Percentiles rank a stretch among this genome's conserved stretches.
Conservation (phyloP, 2,797 vertebrate genomes). For the Muraenolepis orangiensis region DNA sequence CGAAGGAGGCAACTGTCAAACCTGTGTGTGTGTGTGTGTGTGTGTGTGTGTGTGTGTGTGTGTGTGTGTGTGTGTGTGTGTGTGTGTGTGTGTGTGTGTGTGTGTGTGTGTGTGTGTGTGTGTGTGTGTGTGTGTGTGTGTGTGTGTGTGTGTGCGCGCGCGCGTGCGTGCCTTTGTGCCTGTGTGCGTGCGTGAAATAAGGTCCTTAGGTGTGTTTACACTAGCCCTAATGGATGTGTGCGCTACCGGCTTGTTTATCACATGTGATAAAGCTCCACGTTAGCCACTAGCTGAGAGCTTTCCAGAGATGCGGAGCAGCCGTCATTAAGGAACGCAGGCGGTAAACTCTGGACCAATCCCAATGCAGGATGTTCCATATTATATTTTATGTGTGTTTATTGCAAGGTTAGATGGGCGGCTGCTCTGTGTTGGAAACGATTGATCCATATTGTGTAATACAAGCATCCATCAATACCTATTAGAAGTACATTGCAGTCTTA, state of each 20-base stretch:
- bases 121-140: not conserved
- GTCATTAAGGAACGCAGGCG: not conserved
- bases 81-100: not conserved
- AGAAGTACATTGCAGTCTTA: not conserved
- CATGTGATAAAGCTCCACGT: slow-evolving; percentile 15
- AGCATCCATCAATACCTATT: not conserved
- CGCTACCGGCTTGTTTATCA: slow-evolving; percentile 14
- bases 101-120: not conserved
- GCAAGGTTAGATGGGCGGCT: not conserved
- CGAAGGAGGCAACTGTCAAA: slow-evolving; percentile 16
- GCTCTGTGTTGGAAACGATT: not conserved
- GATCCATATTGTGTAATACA: not conserved
- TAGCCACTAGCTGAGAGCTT: not conserved
- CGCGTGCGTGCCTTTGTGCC: not conserved
- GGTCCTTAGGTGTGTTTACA: slow-evolving; percentile 10
- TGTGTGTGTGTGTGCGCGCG: not conserved
- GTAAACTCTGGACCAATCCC: not conserved
- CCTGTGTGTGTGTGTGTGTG: not conserved
- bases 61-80: not conserved
- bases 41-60: not conserved
- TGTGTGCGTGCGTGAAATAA: not conserved
- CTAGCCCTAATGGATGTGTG: slow-evolving; percentile 3
- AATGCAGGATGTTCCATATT: not conserved
- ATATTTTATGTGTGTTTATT: too few species aligned
- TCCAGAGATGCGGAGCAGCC: not conserved